Base-by-base conservation (phyloP, 2,888 invertebrate genomes). In the Anticlea derivata region DNA sequence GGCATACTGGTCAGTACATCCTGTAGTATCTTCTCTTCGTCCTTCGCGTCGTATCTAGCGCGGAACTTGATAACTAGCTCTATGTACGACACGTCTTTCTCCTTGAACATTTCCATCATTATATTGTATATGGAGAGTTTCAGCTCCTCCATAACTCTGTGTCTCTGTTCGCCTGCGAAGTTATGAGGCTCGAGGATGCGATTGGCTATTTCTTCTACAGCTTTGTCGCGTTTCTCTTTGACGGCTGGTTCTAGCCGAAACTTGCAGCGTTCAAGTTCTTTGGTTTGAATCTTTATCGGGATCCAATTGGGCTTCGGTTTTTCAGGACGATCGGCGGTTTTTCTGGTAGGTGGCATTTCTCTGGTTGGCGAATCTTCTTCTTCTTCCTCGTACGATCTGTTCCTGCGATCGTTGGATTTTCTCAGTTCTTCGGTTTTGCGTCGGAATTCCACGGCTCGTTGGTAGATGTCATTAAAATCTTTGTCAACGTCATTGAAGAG, bases 381-480 rank as follows among this genome's bases (percentile, higher is more conserved):
- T 13, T 29, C 33, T 10, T 40, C 40, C 1, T 51, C 50, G 13
- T 46, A 51, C 6, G 48, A 34, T 31, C 46, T 58, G 58, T 37
- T 50, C 63, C 11, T 61, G 58, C 45, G 60, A 53, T 17, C 58
- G 63, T 57, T 52, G 62, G 61, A 66, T 57, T 61, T 75, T 11
- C 74, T 77, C 26, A 80, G 58, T 47, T 84, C 77, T 48, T 86
- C 79, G 0, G 83, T 70, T 52, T 80, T 82, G 51, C 82, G 82
- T 5, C 77, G 76, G 41, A 86, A 79, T 39, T 80, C 81, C n/a
- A 77, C 66, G 1, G 86, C 76, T 43, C 82, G 69, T 39, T 80
- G 76, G 60, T 83, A 85, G 5, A 86, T 78, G 26, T 83, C 82
- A 50, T 86, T 80, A 33, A 86, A 78, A 58, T 86, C 85, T 56